Base-by-base conservation (phyloP, 92 coral and sea anemone species). In the Palythoa heliodiscus region DNA sequence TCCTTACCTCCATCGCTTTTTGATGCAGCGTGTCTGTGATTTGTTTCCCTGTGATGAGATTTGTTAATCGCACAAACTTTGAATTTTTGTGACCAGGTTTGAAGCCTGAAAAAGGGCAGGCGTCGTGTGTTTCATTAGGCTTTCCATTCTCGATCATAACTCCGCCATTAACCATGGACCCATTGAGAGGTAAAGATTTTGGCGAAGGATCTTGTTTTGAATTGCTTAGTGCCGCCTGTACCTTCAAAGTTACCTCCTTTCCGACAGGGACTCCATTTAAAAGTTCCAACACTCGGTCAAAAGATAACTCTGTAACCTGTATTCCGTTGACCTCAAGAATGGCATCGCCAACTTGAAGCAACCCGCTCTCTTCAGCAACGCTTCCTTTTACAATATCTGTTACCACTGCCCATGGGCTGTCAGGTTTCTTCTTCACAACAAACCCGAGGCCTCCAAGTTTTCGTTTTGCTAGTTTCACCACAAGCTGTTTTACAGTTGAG, bases 21-120 rank as follows among this genome's bases (percentile, higher is more conserved):
- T 92, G 97, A 78, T 97, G 99, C 23, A 97, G 89, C 16, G 98
- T 97, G 70, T 97, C 99, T 50, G 95, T 94, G 13, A 81, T 63
- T 86, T 92, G 94, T 48, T 90, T 88, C 8, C 93, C 95, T 37
- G 95, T 90, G 19, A 88, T 77, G 86, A 94, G 86, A 83, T 97
- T 94, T 73, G 89, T 89, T 23, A 97, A 87, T 22, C 92, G 89
- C 80, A 94, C 87, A 75, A 88, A 90, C 73, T 95, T 97, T 58
- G 92, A 92, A 48, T 90, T 91, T 77, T 87, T 90, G 75, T 86
- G 64, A 37, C 52, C 48, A 11, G 84, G 85, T 11, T 74, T 76
- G 19, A 81, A 47, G 7, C 77, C 84, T 29, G 90, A 79, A 48
- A 89, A 90, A 12, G 93, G 93, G 24, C 91, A 87, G 23, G n/a